Evolutionary conservation across 2,888 invertebrate species (phyloP).

Genomic region (Nymphalis polychloros): DNA sequence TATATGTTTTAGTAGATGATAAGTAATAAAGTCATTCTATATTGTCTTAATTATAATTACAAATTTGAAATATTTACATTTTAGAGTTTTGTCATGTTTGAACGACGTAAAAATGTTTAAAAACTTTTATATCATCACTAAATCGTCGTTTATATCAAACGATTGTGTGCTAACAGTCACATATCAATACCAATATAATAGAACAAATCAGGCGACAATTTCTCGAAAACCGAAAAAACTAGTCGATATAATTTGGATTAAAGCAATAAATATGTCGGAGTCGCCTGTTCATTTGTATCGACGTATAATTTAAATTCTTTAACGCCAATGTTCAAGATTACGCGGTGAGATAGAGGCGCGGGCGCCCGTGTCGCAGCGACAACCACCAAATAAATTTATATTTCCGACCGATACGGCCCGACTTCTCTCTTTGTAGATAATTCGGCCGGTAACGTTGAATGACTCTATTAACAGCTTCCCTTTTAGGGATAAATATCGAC

Average conservation of each 20-base stretch:
- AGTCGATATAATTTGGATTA: slow-evolving; percentile 80
- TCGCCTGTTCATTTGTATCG: slow-evolving; percentile 80
- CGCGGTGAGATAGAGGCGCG: slow-evolving; percentile 76
- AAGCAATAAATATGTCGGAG: slow-evolving; percentile 76
- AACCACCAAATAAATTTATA: slow-evolving; percentile 81
- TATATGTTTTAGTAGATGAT: slow-evolving; percentile 53
- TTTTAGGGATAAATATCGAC: slow-evolving; percentile 79
- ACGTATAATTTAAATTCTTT: slow-evolving; percentile 82
- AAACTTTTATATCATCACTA: slow-evolving; percentile 29
- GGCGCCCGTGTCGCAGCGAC: slow-evolving; percentile 77
- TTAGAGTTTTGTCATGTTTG: slow-evolving; percentile 5
- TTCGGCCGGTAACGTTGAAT: slow-evolving; percentile 81
- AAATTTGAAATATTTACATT: slow-evolving; percentile 23
- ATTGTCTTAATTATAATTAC: slow-evolving; percentile 20
- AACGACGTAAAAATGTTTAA: slow-evolving; percentile 20
- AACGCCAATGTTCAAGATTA: slow-evolving; percentile 83
- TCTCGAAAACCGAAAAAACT: slow-evolving; percentile 67
- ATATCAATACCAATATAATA: slow-evolving; percentile 54
- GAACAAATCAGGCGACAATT: slow-evolving; percentile 71
- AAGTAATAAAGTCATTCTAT: slow-evolving; percentile 48
- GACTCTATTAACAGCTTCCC: slow-evolving; percentile 82
- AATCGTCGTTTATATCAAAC: slow-evolving; percentile 31
- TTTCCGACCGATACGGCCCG: slow-evolving; percentile 75
- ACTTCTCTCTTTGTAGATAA: slow-evolving; percentile 81
- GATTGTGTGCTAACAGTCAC: slow-evolving; percentile 42